A percentile compares a stretch with the other conserved stretches of the same genome.
Evolutionary conservation across 2,113 vertebrate species (phyloP).

Genomic region (Syrrhaptes paradoxus): DNA sequence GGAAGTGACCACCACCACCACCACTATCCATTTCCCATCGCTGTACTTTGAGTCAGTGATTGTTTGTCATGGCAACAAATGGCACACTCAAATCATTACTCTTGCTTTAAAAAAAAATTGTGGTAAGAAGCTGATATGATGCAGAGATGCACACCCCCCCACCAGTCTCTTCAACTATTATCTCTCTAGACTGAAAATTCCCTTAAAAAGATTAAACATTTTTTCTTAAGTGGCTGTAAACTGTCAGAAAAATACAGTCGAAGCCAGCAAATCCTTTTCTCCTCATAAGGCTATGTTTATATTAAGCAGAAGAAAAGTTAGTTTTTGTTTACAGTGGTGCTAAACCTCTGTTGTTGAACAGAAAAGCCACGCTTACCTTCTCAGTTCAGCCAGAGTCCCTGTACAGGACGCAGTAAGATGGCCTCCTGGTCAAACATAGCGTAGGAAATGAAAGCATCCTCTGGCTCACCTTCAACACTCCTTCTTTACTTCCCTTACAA

Average conservation of each 20-base stretch:
- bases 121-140: not conserved
- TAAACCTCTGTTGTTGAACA: not conserved
- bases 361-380: not conserved
- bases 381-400: not conserved
- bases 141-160: not conserved
- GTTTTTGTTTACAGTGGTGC: not conserved
- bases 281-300: not conserved
- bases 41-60: not conserved
- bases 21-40: not conserved
- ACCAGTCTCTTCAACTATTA: not conserved
- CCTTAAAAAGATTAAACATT: not conserved
- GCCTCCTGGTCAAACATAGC: accelerated
- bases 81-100: not conserved
- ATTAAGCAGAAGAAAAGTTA: not conserved
- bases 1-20: not conserved
- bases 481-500: not conserved
- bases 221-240: not conserved
- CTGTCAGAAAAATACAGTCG: not conserved
- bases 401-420: not conserved
- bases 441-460: not conserved
- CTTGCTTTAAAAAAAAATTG: not conserved
- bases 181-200: not conserved
- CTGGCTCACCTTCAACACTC: not conserved
- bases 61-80: slow-evolving; percentile 65
- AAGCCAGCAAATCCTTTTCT: not conserved